phyloP scores from a whole-genome alignment of 2,888 invertebrate genomes.

The Silvanus unidentatus region DNA sequence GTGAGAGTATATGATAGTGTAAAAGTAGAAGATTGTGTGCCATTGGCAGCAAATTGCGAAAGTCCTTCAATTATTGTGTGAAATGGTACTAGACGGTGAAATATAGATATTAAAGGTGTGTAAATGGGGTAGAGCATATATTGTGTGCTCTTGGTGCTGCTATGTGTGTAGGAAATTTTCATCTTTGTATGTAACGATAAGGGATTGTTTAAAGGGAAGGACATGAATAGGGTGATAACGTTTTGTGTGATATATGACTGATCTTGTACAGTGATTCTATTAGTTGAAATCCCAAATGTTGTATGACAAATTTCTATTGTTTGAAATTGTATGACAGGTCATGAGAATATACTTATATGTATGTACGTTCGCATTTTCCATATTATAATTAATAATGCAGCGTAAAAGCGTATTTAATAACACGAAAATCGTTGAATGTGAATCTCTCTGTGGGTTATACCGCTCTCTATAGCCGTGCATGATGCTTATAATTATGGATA shows the following conservation, averaged over 20 bases:
- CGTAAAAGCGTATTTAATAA: not conserved
- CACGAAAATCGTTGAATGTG: not conserved
- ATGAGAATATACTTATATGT: constrained; percentile 1
- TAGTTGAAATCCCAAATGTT: constrained; percentile 17
- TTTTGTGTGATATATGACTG: constrained; percentile 23
- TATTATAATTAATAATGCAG: not conserved
- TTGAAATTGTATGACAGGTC: constrained; percentile 1
- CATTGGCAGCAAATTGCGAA: too few species aligned
- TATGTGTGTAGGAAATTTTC: not conserved
- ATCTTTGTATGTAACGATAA: not conserved
- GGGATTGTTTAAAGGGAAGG: not conserved
- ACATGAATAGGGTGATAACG: constrained; percentile 18
- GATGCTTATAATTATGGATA: too few species aligned
- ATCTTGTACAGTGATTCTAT: constrained; percentile 24
- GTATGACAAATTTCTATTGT: constrained; percentile 1
- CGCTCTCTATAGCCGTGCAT: too few species aligned
- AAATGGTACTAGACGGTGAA: too few species aligned
- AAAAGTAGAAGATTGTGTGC: too few species aligned
- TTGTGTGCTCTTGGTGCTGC: too few species aligned
- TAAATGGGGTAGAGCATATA: not conserved
- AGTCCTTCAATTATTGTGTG: too few species aligned
- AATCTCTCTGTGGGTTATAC: not conserved
- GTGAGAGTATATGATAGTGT: too few species aligned
- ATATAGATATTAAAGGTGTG: not conserved
- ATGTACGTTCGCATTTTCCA: too few species aligned